These are phyloP conservation scores for Gymnoscopelus microlampas DNA, from an alignment of 2,797 vertebrate genomes.

Conservation along the genomic window DNA sequence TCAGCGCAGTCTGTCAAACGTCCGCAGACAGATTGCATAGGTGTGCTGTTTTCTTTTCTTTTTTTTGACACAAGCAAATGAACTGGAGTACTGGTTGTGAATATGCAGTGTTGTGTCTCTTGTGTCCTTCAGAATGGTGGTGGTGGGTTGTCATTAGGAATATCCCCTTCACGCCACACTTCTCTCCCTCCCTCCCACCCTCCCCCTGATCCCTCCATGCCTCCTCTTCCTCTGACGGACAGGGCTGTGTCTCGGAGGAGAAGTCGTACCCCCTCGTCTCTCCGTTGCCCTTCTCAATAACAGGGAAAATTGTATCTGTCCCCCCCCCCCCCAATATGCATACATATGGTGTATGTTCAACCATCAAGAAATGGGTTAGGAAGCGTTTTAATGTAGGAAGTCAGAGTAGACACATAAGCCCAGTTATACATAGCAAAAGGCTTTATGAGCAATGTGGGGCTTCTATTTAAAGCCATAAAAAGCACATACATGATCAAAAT, in stretches of 20 bases:
- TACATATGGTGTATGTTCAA: conserved; percentile 32
- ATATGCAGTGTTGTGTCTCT: conserved; percentile 80
- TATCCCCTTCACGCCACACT: conserved; percentile 78
- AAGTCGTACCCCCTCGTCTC: conserved; percentile 21
- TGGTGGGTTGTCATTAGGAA: conserved; percentile 72
- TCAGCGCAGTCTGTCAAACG: conserved; percentile 87
- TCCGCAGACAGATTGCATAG: conserved; percentile 88
- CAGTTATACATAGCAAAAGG: conserved; percentile 55
- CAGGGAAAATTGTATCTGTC: conserved; percentile 43
- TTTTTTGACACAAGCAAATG: conserved; percentile 81
- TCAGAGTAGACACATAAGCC: conserved; percentile 64
- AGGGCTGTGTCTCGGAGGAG: conserved; percentile 42
- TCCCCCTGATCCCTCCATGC: conserved; percentile 49
- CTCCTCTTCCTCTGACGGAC: conserved; percentile 52
- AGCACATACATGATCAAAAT: conserved; percentile 65
- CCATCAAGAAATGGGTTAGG: conserved; percentile 38
- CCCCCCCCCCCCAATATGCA: conserved; percentile 20
- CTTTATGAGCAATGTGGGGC: conserved; percentile 63
- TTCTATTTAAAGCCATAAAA: conserved; percentile 68
- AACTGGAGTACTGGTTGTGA: conserved; percentile 75
- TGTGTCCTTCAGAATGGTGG: conserved; percentile 84
- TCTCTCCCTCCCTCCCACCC: conserved; percentile 44
- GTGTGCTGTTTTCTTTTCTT: conserved; percentile 69
- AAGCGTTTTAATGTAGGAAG: conserved; percentile 50
- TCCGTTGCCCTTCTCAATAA: conserved; percentile 54